Evolutionary conservation across 2,797 vertebrate genomes (phyloP).

Genomic region (Rhynchonycteris naso): DNA sequence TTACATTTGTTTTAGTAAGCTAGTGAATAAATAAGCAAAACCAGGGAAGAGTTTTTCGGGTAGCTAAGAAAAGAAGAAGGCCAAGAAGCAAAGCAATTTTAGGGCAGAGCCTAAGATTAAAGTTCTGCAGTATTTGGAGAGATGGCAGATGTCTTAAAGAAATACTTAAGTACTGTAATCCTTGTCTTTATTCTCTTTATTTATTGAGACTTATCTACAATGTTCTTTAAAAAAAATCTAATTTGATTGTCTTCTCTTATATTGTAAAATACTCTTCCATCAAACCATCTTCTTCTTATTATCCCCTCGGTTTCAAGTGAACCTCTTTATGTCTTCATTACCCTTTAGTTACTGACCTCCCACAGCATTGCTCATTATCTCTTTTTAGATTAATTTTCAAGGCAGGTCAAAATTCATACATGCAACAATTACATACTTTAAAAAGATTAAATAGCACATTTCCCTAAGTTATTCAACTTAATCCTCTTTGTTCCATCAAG

Average conservation of each 20-base stretch:
- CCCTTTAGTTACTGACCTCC: background rate
- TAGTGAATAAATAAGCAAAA: background rate
- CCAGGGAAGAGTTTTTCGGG: background rate
- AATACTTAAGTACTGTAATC: background rate
- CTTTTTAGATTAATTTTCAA: background rate
- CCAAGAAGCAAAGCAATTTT: background rate
- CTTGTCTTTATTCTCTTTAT: too few species aligned
- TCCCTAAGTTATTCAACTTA: background rate
- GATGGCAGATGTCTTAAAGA: background rate
- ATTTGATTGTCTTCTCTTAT: background rate
- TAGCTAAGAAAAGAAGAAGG: background rate
- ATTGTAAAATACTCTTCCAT: conserved; percentile 5
- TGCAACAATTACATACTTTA: background rate
- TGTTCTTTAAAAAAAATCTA: background rate
- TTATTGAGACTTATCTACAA: background rate
- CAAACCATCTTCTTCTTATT: background rate
- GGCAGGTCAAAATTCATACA: background rate
- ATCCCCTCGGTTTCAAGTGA: background rate
- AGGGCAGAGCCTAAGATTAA: background rate
- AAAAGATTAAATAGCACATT: background rate
- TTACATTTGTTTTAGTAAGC: too few species aligned
- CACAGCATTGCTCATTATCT: background rate
- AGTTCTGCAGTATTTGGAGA: background rate
- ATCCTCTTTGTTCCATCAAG: background rate
- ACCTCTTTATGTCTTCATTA: background rate